Evolutionary conservation across 2,797 vertebrate species (phyloP), one percentile per base, ranked within the genome.

Genomic region (Siniperca scherzeri): DNA sequence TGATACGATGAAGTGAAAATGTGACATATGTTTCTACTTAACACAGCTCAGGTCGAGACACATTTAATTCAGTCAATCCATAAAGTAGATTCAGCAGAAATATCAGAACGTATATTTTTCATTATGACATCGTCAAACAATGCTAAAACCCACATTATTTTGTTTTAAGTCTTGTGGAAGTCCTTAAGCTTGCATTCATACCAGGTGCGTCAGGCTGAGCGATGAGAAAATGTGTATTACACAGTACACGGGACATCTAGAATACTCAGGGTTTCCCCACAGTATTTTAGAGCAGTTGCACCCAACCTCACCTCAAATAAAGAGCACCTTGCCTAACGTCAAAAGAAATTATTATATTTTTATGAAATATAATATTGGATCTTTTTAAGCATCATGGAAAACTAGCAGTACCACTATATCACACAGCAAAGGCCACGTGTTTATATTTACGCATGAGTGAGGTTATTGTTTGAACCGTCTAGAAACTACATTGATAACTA

Each of bases 1-100:
- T 65, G 46, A 78, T 67, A 64, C 17, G 40, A 67, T 55, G 27
- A 60, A 53, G 16, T 22, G 46, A 71, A 82, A 80, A 22, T 79
- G 33, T 73, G 25, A 72, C 69, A 48, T 16, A 44, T 3, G 22
- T 71, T 69, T 80, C 19, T 2, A 72, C 14, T 80, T 27, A 66
- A 70, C 55, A n/a, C 74, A 14, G 71, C 55, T 27, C 60, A 27
- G 4, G 44, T 52, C 2, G 16, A 65, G 8, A 19, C 27, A 42
- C 13, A 69, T 72, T 59, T 42, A 59, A 61, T 66, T 76, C 17
- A 64, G 14, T 27, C 4, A 13, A 56, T 9, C 27, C 46, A n/a
- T 40, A 25, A 22, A 62, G 60, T n/a, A 71, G 36, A 70, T 66
- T 21, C 25, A 64, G 16, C 17, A 61, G 50, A 69, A 69, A 78